Evolutionary conservation across 2,888 invertebrate genomes (phyloP), one percentile per base, ranked within the genome.

Genomic region (Parapristionchus giblindavisi): DNA sequence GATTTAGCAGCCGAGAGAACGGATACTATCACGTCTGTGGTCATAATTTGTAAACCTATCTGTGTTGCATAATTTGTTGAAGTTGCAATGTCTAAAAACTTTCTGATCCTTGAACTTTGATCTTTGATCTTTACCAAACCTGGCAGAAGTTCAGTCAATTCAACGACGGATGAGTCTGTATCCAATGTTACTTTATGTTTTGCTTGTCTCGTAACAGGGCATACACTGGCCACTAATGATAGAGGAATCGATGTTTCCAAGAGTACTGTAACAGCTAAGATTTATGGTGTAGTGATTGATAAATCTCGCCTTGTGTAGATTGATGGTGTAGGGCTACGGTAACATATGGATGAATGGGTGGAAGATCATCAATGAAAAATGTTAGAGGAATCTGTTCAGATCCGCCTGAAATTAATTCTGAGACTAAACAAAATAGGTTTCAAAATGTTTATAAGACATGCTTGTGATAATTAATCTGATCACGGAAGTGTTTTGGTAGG

Each of bases 1-100:
- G 72, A 58, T 43, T 72, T 72, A 6, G 52, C 40, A 11, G 72
- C 72, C 8, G 72, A 60, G 21, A 72, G 21, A 21, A 72, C 34
- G 24, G 58, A 72, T 34, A 72, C 60, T 3, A 60, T 51, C 21
- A 32, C n/a, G 14, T 72, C 60, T 5, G 60, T 72, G 0, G 43
- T 36, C 40, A 60, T n/a, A 0, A 72, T 40, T 29, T 72, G 72
- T 17, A 72, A 36, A 3, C 72, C 72, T 21, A 72, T 6, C 14
- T 51, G 36, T 3, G 40, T 60, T 21, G 72, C 3, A 27, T 52
- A 32, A 36, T 36, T 29, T 8, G 70, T n/a, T 1, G 71, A 54
- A 38, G 71, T 36, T 21, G 72, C 51, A 32, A 72, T 32, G 48
- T 72, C 72, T 72, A 60, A 1, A 60, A 60, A 43, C 11, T 43